These are phyloP conservation scores for Tarsius wallacei DNA, from an alignment of 2,797 vertebrate species.

Conservation along the genomic window DNA sequence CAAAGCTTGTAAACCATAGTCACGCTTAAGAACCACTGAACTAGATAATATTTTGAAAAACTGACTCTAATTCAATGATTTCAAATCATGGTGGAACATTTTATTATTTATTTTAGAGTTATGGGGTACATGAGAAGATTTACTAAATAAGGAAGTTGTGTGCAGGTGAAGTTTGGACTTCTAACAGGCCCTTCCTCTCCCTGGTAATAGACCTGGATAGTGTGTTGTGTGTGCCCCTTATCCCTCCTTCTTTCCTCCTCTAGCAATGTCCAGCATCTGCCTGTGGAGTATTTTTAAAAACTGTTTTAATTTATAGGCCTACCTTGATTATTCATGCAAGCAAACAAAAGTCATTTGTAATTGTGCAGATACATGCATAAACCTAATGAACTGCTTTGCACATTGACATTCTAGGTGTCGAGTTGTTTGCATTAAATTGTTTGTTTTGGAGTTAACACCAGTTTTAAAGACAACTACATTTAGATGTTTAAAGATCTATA, in stretches of 20 bases:
- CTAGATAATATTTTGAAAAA: neutral
- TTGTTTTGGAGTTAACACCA: conserved; percentile 57
- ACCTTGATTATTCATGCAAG: conserved; percentile 30
- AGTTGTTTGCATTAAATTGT: conserved; percentile 21
- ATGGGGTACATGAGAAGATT: too few species aligned
- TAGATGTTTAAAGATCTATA: conserved; percentile 49
- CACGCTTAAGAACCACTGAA: neutral
- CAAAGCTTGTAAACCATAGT: neutral
- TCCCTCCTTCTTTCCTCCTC: too few species aligned
- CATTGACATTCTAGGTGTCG: conserved; percentile 20
- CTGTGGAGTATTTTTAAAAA: neutral
- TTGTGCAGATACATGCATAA: conserved; percentile 20
- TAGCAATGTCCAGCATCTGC: too few species aligned
- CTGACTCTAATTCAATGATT: neutral
- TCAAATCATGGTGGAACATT: neutral
- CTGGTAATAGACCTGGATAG: too few species aligned
- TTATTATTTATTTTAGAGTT: too few species aligned
- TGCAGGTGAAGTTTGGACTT: too few species aligned
- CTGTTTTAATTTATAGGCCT: neutral
- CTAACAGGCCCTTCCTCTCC: too few species aligned
- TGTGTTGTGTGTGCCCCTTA: too few species aligned
- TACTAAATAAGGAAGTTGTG: too few species aligned
- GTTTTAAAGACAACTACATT: conserved; percentile 65
- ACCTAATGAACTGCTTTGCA: neutral
- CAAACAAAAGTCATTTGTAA: conserved; percentile 26